Percentiles rank a stretch among this genome's conserved stretches.
These are phyloP conservation scores for Cygnus olor DNA, from an alignment of 2,797 vertebrate species.

Conservation along the genomic window DNA sequence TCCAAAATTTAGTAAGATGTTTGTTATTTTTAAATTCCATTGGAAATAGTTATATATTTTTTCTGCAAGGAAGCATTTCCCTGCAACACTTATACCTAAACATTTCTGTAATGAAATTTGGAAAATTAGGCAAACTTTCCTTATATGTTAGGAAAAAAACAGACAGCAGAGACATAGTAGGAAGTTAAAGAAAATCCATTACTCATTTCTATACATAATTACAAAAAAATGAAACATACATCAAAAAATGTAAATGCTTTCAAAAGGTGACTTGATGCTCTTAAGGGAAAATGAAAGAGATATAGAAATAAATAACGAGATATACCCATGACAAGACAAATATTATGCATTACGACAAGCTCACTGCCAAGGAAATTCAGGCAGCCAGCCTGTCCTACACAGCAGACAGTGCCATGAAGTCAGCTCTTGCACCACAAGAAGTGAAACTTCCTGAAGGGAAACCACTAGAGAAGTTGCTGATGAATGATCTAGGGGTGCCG, in stretches of 20 bases:
- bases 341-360: background rate
- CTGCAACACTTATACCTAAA: background rate
- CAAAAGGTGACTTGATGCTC: background rate
- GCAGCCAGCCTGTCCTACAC: background rate
- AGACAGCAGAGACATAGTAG: background rate
- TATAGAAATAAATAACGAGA: background rate
- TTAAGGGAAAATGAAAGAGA: background rate
- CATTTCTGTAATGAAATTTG: background rate
- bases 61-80: background rate
- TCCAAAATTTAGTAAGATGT: background rate
- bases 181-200: background rate
- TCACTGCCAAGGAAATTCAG: background rate
- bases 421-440: background rate
- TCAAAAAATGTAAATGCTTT: background rate
- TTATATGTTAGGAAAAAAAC: background rate
- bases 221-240: background rate
- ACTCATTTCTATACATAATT: background rate
- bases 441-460: constrained; percentile 1
- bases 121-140: background rate
- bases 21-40: constrained; percentile 2
- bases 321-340: background rate
- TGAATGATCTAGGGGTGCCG: background rate
- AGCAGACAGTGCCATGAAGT: background rate
- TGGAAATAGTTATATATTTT: background rate
- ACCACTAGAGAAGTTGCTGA: background rate